Base-by-base conservation (phyloP, 2,888 invertebrate species). In the Unio delphinus region DNA sequence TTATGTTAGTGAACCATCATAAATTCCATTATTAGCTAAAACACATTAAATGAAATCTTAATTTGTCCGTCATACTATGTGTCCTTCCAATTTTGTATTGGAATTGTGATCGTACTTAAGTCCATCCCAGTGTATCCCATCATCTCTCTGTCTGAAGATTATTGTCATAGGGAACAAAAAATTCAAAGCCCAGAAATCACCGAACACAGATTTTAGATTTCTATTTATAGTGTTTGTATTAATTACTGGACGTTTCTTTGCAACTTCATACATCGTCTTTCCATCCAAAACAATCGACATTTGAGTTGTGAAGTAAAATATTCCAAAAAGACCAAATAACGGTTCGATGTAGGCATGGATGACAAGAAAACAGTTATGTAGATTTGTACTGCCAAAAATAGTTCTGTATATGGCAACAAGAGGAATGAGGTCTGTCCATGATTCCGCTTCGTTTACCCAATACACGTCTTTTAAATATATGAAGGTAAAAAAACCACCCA, bases 151-250 rank as follows among this genome's bases (percentile, higher is more conserved):
- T 23, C 75, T 74, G 64, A 84, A 84, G 20, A 84, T 66, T 26
- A 85, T 64, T 59, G 80, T 80, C 67, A 80, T 81, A 0, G 85
- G 85, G 65, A 85, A 80, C 3, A 84, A 65, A 60, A 85, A 85
- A 70, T 83, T 85, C 20, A 84, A 45, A 26, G 63, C 60, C 83
- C 85, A 85, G 67, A 80, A 84, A 63, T 83, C 81, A 4, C 85
- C 85, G 64, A 85, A 85, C 20, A 84, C 82, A 15, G 81, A 80
- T 57, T 71, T 73, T n/a, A 83, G 60, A 65, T 83, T 84, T 61
- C 78, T 69, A 30, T 69, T 71, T 20, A 76, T 20, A 15, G 70
- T 72, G 54, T 74, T 75, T 20, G 73, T 75, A 56, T 72, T 78
- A 66, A 70, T 73, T n/a, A 82, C 68, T 17, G 76, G 75, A 15